These are phyloP conservation scores for Phalloptychus januarius DNA, from an alignment of 2,797 vertebrate genomes.

Conservation along the genomic window DNA sequence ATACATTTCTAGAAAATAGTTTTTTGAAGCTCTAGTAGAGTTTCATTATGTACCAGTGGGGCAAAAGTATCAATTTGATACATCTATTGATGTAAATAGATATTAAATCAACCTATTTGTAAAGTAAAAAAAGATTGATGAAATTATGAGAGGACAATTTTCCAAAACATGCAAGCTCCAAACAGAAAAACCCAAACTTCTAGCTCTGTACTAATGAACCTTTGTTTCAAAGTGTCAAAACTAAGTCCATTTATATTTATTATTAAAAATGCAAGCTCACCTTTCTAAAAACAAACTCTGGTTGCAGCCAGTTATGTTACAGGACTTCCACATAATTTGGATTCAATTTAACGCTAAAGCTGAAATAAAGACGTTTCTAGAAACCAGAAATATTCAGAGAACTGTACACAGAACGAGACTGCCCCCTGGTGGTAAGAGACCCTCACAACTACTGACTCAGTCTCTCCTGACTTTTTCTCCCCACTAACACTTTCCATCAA, in stretches of 20 bases:
- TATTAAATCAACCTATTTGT: too few relatives aligned
- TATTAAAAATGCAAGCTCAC: not conserved
- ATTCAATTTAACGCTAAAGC: not conserved
- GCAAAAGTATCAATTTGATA: too few relatives aligned
- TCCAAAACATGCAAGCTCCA: not conserved
- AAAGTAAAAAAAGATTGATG: not conserved
- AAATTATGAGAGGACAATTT: not conserved
- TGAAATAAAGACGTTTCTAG: not conserved
- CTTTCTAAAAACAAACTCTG: not conserved
- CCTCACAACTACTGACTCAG: not conserved
- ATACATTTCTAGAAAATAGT: too few relatives aligned
- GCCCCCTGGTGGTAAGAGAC: conserved; percentile 57
- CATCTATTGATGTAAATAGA: too few relatives aligned
- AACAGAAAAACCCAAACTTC: not conserved
- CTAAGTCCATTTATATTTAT: not conserved
- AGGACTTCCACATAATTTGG: not conserved
- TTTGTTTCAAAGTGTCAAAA: not conserved
- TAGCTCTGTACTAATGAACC: not conserved
- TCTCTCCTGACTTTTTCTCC: not conserved
- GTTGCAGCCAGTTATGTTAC: not conserved
- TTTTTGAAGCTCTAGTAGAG: too few relatives aligned
- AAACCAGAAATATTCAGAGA: not conserved
- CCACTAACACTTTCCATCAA: not conserved
- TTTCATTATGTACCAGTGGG: too few relatives aligned
- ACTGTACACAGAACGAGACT: conserved; percentile 23